phyloP scores from a whole-genome alignment of 2,113 vertebrate genomes.

The Panthera leo region DNA sequence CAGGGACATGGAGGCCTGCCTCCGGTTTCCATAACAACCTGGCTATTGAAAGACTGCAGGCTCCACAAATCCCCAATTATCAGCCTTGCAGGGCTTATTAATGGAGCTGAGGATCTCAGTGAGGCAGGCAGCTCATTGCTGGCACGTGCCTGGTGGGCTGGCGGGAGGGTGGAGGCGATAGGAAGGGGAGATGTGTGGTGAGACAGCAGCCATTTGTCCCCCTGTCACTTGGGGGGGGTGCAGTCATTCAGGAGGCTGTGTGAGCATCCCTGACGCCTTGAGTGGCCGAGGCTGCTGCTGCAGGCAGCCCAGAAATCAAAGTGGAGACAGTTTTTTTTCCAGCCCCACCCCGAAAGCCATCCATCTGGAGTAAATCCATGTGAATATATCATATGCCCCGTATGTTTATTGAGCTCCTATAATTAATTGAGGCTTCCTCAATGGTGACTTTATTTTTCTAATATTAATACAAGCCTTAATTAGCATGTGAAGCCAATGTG shows the following conservation, averaged over 20 bases:
- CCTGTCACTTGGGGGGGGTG: conserved; percentile 35
- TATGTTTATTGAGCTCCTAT: conserved; percentile 32
- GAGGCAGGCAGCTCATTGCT: conserved; percentile 82
- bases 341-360: neutral
- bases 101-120: conserved; percentile 72
- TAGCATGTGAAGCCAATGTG: conserved; percentile 53
- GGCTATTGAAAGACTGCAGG: conserved; percentile 80
- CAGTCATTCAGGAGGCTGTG: neutral
- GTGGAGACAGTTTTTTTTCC: neutral
- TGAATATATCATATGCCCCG: neutral
- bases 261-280: neutral
- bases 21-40: conserved; percentile 87
- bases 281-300: neutral
- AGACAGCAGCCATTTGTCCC: conserved; percentile 78
- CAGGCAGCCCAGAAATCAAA: neutral
- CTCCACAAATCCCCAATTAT: conserved; percentile 85
- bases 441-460: conserved; percentile 42
- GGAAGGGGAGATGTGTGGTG: conserved; percentile 51
- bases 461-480: conserved; percentile 56
- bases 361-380: conserved; percentile 42
- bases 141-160: conserved; percentile 79
- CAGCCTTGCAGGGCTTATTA: conserved; percentile 84
- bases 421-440: conserved; percentile 55
- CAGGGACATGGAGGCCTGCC: conserved; percentile 78
- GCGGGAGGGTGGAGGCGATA: conserved; percentile 59